Evolutionary conservation across 2,888 invertebrate species (phyloP), one percentile per base, ranked within the genome.

Genomic region (Blastobasis adustella): DNA sequence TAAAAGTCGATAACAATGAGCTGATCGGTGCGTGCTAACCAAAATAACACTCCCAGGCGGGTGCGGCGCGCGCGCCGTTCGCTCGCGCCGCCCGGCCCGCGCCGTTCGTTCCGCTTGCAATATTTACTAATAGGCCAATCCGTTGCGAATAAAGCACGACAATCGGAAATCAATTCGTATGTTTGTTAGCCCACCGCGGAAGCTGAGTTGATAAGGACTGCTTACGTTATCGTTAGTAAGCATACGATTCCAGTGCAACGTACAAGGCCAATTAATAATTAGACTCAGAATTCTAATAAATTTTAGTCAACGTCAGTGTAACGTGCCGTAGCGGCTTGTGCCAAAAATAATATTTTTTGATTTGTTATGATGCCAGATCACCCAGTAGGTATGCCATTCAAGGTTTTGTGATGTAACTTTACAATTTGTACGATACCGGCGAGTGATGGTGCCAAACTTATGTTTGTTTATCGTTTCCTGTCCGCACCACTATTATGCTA

Each of bases 1-100:
- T 73, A 73, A 73, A 73, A 70, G 63, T 64, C 69, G 73, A 77
- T 79, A 78, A 79, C 74, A 73, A 75, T 73, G 71, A 69, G 69
- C 67, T 73, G 72, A 58, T 60, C 64, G 73, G 66, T 71, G 68
- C 72, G 74, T 46, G 46, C 71, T 62, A 73, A 80, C 80, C 55
- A 79, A 86, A 86, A 87, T 87, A 86, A 78, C 78, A 67, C 69
- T 74, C 79, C 78, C 80, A 77, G 82, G 79, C 77, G 69, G 67
- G 73, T 8, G 37, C 37, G 37, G n/a, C 46, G 36, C 37, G 8
- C 5, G 9, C 46, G 36, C 6, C 7, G 46, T n/a, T 38, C n/a
- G 7, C 43, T 23, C 42, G 51, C 9, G 42, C 42, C n/a, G 9
- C 46, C 46, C n/a, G 6, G 37, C 37, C 9, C 42, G 42, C 7